A percentile compares a stretch with the other conserved stretches of the same genome.
phyloP scores from a whole-genome alignment of 2,113 vertebrate species.

The Pluvianellus socialis region DNA sequence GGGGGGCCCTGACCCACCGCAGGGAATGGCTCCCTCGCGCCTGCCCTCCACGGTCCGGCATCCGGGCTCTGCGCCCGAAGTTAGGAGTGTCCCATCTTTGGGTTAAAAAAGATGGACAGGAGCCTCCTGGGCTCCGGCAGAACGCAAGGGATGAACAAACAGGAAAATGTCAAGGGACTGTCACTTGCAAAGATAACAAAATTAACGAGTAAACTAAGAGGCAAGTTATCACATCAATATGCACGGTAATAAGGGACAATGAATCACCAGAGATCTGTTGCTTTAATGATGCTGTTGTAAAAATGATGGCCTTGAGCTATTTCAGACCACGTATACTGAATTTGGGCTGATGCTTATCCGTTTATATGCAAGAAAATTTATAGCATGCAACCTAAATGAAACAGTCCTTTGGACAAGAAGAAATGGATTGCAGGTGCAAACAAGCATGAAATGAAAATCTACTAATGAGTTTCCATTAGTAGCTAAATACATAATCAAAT shows the following conservation, averaged over 20 bases:
- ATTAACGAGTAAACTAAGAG: neutral
- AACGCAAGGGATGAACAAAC: neutral
- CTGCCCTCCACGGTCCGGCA: neutral
- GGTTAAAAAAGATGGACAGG: neutral
- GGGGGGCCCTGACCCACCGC: neutral
- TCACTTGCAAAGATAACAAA: neutral
- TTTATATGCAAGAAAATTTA: neutral
- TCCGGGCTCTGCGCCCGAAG: neutral
- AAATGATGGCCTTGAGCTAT: neutral
- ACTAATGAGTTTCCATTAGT: slow-evolving; percentile 73
- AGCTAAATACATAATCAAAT: slow-evolving; percentile 74
- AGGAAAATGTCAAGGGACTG: neutral
- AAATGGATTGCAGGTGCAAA: slow-evolving; percentile 68
- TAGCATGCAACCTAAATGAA: slow-evolving; percentile 20
- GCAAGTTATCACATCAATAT: neutral
- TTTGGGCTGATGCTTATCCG: slow-evolving; percentile 11
- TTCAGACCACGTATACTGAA: neutral
- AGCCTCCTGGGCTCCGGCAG: neutral
- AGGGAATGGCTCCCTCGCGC: neutral
- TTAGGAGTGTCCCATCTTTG: too few relatives aligned
- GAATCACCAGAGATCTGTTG: neutral
- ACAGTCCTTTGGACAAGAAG: slow-evolving; percentile 24
- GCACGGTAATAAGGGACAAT: neutral
- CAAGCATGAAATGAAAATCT: slow-evolving; percentile 74
- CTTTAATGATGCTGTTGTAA: neutral